Evolutionary conservation across 2,888 invertebrate genomes (phyloP).

Genomic region (Vesta saturnalis): DNA sequence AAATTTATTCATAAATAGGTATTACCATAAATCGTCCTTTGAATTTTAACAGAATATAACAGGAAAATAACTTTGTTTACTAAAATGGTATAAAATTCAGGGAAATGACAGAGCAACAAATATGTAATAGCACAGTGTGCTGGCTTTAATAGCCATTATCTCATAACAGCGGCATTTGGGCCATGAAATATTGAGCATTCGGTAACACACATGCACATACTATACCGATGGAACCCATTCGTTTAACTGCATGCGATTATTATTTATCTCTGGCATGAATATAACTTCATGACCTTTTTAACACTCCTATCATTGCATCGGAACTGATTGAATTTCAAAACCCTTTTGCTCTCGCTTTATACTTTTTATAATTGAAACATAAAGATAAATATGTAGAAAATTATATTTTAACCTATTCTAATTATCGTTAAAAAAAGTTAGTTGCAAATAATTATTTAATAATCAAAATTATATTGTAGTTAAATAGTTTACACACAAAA

Average conservation of each 20-base stretch:
- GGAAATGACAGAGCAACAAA: constrained; percentile 55
- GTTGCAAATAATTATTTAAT: background rate
- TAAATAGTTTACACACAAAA: too few species aligned
- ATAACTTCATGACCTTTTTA: constrained; percentile 54
- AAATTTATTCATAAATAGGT: constrained; percentile 5
- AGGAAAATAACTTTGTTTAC: constrained; percentile 25
- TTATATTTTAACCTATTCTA: background rate
- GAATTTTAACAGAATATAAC: constrained; percentile 29
- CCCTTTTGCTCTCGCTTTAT: background rate
- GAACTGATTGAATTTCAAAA: constrained; percentile 46
- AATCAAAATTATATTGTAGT: too few species aligned
- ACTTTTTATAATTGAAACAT: constrained; percentile 1
- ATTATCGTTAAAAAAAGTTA: too few species aligned
- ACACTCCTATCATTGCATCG: constrained; percentile 47
- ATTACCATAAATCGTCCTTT: constrained; percentile 11
- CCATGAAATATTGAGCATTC: constrained; percentile 58
- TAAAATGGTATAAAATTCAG: constrained; percentile 35
- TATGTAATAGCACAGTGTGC: constrained; percentile 55
- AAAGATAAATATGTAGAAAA: background rate
- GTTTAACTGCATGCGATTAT: constrained; percentile 55
- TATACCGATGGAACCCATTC: constrained; percentile 53
- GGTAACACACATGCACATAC: constrained; percentile 54
- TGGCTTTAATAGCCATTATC: constrained; percentile 59
- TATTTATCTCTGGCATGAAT: constrained; percentile 55
- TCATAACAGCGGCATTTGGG: constrained; percentile 58